Base-by-base conservation (phyloP, 2,113 vertebrate species). In the Bubo bubo region DNA sequence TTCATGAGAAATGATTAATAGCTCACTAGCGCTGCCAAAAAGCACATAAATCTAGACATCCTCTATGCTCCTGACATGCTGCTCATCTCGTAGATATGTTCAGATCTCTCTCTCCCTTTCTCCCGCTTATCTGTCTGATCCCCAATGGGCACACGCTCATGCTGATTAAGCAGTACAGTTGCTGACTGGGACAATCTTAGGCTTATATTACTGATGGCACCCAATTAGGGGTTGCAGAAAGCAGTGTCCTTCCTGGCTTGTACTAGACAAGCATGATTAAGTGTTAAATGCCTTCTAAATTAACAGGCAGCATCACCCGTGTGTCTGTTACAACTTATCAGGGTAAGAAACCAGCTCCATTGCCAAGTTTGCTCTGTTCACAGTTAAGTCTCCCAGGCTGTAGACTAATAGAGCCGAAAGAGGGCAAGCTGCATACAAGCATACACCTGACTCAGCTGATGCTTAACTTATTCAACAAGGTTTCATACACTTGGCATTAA, bases 1-100 rank as follows among this genome's bases (percentile, higher is more conserved):
- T 96, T 98, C 94, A 77, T 67, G 87, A 96, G 95, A 97, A 91
- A 93, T 97, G 97, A 98, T 98, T 97, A 98, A 98, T 97, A 97
- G 97, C 96, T 97, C 86, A 30, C 93, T 85, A 53, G 90, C 19
- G 21, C 96, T 96, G 97, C 97, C 97, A 97, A 97, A 98, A 98
- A 97, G 94, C 96, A 93, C 98, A 98, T 97, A 97, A 98, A 98
- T 98, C 97, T 98, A 96, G 97, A 96, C 95, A 86, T 97, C 93
- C 92, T 55, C 89, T 14, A 49, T 67, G 94, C 97, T 97, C 95
- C 96, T 97, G 97, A 98, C 97, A 97, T 52, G 81, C 90, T 32
- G 95, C 97, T 98, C 86, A 90, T 97, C 97, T 96, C 64, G 6
- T 55, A 96, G 96, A 96, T 95, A 88, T 34, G 80, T 94, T 90